A percentile compares a stretch with the other conserved stretches of the same genome.
These are phyloP conservation scores for Andrena trimmerana DNA, from an alignment of 2,888 invertebrate species.

Conservation along the genomic window DNA sequence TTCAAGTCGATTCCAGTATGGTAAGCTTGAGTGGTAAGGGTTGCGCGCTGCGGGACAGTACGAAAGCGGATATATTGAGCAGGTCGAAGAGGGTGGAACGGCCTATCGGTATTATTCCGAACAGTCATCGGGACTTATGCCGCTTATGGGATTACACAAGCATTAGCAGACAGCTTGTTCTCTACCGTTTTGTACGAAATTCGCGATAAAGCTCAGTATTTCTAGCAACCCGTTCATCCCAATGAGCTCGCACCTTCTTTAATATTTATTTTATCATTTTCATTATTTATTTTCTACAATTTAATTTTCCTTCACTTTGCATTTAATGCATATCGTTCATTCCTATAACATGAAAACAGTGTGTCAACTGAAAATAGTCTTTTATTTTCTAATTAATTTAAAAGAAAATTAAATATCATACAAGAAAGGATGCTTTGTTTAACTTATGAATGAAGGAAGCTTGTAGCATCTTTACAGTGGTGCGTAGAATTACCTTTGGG, in stretches of 20 bases:
- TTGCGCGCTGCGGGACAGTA: slow-evolving; percentile 34
- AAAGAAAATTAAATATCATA: no score
- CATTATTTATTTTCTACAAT: background rate
- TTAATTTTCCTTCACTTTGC: background rate
- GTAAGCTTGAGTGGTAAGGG: slow-evolving; percentile 46
- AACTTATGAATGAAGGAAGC: no score
- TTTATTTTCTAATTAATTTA: no score
- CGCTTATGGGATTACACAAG: slow-evolving; percentile 83
- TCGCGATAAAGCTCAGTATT: slow-evolving; percentile 66
- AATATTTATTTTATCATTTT: slow-evolving; percentile 15
- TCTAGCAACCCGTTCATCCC: slow-evolving; percentile 32
- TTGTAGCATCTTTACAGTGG: no score
- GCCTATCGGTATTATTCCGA: slow-evolving; percentile 81
- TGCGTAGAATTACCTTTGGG: no score
- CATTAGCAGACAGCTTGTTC: slow-evolving; percentile 79
- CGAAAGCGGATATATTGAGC: slow-evolving; percentile 36
- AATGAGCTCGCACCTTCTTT: slow-evolving; percentile 31
- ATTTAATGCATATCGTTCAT: background rate
- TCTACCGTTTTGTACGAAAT: slow-evolving; percentile 73
- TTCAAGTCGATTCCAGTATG: slow-evolving; percentile 18
- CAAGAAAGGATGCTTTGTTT: no score
- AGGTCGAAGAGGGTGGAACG: slow-evolving; percentile 70
- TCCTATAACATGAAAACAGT: no score
- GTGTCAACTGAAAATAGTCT: no score
- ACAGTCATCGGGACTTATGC: slow-evolving; percentile 82